phyloP scores from a whole-genome alignment of 1,140 invertebrate genomes.

The Meloidogyne exigua region DNA sequence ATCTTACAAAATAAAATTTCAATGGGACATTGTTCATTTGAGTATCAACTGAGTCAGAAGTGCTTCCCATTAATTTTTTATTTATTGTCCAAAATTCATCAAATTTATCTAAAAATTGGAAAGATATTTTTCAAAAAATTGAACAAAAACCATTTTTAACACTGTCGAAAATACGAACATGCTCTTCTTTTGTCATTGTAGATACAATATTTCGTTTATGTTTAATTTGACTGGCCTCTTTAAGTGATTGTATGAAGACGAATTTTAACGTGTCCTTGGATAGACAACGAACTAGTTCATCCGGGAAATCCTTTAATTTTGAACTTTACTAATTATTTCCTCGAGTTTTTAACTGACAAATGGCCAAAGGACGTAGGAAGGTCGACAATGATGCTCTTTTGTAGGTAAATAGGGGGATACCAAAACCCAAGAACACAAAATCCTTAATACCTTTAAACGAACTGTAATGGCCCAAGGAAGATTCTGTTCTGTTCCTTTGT shows the following conservation, averaged over 20 bases:
- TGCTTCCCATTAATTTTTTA: constrained; percentile 84
- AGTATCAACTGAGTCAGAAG: constrained; percentile 49
- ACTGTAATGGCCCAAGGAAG: constrained; percentile 90
- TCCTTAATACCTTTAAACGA: constrained; percentile 87
- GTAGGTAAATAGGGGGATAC: too few relatives aligned
- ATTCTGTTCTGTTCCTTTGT: constrained; percentile 69
- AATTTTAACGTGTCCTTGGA: constrained; percentile 83
- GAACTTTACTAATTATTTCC: neutral
- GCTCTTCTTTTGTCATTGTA: constrained; percentile 94
- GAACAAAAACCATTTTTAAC: constrained; percentile 79
- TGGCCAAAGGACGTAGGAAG: too few relatives aligned
- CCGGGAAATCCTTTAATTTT: constrained; percentile 67
- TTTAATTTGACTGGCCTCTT: constrained; percentile 95
- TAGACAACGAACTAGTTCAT: constrained; percentile 66
- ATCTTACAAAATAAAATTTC: constrained; percentile 46
- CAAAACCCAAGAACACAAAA: constrained; percentile 67
- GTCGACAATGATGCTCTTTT: too few relatives aligned
- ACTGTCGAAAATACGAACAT: constrained; percentile 90
- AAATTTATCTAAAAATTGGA: constrained; percentile 79
- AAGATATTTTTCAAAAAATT: constrained; percentile 5
- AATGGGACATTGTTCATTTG: constrained; percentile 67
- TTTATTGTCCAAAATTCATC: constrained; percentile 98
- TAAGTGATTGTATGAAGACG: constrained; percentile 88
- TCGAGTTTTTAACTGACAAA: too few relatives aligned
- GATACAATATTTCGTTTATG: constrained; percentile 85